Base-by-base conservation (phyloP, 2,888 invertebrate genomes). In the Blera fallax region DNA sequence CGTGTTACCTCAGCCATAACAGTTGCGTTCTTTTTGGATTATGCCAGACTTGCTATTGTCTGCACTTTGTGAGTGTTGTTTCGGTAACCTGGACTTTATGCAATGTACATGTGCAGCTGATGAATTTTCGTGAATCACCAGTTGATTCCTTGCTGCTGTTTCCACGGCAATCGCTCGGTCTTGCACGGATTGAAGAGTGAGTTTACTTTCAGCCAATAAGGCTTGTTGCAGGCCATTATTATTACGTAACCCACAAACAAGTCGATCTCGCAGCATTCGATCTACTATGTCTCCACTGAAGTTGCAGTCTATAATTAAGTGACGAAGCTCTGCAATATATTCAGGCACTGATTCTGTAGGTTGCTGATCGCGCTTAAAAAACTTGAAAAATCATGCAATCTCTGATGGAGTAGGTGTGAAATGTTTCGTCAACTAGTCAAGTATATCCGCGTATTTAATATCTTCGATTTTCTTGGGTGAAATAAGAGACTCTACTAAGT, bases 301-400 rank as follows among this genome's bases (percentile, higher is more conserved):
- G 11, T 48, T 18, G 32, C 45, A 62, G 16, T 54, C 34, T 11
- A 37, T 37, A 58, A 58, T 37, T 21, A 48, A 32, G 18, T 64
- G 29, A 18, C 64, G 64, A 48, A 34, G 48, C 11, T 64, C 64
- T 27, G 32, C 64, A 16, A 64, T 64, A 29, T 62, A 45, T 14
- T 62, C 62, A 8, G n/a, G 27, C 24, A 45, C 40, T 14, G 40
- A 21, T 27, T 64, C 64, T 29, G 14, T 29, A 10, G 72, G 40
- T 37, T 37, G 72, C 21, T 52, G 60, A 27, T 73, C 52, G 0
- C 50, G 60, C n/a, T 62, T 73, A 18, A 62, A 73, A 18, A 73
- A 73, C 11, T 73, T 62, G 5, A 18, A 52, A 29, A 73, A 34
- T 43, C 29, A 37, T 16, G 52, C 24, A 8, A 62, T 73, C 29